phyloP scores from a whole-genome alignment of 2,888 invertebrate species.

The Caenorhabditis sulstoni region DNA sequence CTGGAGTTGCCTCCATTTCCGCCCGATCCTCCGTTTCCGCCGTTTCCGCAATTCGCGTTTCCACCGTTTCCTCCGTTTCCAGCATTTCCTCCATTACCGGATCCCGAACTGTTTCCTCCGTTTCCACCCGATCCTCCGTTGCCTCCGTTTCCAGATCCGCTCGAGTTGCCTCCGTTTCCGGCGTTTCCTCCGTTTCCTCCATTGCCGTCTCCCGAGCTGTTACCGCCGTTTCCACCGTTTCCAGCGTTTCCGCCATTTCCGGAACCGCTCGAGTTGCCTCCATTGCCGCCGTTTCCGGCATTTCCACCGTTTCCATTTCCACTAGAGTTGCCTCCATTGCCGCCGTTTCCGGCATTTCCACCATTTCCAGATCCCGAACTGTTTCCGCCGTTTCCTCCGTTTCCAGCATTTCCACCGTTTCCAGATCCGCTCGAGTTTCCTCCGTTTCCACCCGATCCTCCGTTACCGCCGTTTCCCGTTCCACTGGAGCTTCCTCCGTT shows the following conservation, averaged over 20 bases:
- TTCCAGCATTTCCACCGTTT: background rate
- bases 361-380: conserved; percentile 1
- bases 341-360: background rate
- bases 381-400: background rate
- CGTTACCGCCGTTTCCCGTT: background rate
- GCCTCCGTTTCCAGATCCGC: conserved; percentile 2
- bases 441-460: background rate
- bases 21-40: conserved; percentile 1
- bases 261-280: conserved; percentile 1
- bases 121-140: conserved; percentile 1
- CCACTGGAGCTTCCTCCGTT: background rate
- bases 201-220: background rate
- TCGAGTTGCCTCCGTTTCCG: background rate
- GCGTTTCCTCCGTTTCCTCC: conserved; percentile 10
- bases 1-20: conserved; percentile 1
- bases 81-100: conserved; percentile 4
- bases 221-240: conserved; percentile 2
- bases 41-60: conserved; percentile 1
- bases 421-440: conserved; percentile 1
- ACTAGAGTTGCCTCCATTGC: background rate
- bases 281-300: background rate
- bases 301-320: background rate
- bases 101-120: conserved; percentile 4
- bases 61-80: conserved; percentile 8
- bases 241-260: conserved; percentile 9